These are phyloP conservation scores for Thripadectes ignobilis DNA, from an alignment of 2,797 vertebrate genomes.

Conservation along the genomic window DNA sequence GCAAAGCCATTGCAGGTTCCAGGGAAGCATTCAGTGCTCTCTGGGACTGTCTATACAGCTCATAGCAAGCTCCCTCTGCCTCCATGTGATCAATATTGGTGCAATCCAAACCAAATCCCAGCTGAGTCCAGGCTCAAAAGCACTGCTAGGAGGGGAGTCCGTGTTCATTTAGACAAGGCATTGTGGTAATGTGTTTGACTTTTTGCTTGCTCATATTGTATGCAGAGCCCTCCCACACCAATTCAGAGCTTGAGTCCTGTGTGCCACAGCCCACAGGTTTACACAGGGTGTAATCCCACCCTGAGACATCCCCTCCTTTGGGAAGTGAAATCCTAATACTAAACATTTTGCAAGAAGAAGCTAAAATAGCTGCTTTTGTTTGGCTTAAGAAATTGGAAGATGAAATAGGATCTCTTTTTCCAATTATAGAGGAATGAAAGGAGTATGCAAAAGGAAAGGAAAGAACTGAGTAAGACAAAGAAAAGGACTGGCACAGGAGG, in stretches of 20 bases:
- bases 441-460: not conserved
- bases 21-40: not conserved
- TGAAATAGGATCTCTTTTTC: not conserved
- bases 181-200: fast-evolving
- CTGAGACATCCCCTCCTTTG: not conserved
- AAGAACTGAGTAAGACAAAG: not conserved
- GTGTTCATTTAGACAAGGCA: not conserved
- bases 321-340: not conserved
- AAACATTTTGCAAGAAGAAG: not conserved
- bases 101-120: not conserved
- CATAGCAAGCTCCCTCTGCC: not conserved
- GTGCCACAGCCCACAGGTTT: not conserved
- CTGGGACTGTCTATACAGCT: not conserved
- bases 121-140: not conserved
- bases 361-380: not conserved
- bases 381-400: not conserved
- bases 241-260: not conserved
- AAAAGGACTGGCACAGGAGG: not conserved
- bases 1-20: not conserved
- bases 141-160: not conserved
- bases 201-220: not conserved
- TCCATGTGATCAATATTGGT: not conserved
- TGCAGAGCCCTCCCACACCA: not conserved
- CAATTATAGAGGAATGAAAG: not conserved
- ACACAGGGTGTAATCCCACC: not conserved